Base-by-base conservation (phyloP, 2,888 invertebrate genomes). In the Oasisia sp. region DNA sequence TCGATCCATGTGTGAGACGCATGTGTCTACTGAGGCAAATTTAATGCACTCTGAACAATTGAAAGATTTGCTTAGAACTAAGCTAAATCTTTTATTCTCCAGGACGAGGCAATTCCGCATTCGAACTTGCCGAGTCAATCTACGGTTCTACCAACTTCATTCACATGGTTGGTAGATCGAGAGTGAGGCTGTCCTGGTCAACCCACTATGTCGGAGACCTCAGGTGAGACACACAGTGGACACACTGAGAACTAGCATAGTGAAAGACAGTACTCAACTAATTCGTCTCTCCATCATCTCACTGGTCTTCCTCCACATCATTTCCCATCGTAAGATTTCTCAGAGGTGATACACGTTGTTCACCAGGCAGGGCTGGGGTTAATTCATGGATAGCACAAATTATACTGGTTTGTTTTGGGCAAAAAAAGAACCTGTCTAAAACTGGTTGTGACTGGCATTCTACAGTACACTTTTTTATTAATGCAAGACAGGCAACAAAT, bases 131-230 rank as follows among this genome's bases (percentile, higher is more conserved):
- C 32, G 95, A 95, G 92, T 93, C 94, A 50, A 95, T 96, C 50
- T 95, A 95, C 93, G 95, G 95, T 44, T 92, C 94, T n/a, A 95
- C 96, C 12, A 96, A 95, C 93, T 92, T 95, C 27, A 94, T 96
- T 27, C 96, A 96, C 93, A 95, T 96, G 95, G 93, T 96, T 0
- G 95, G 94, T 0, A 93, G 96, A 89, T 95, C 95, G 58, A 93
- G 96, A 74, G 95, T 96, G 27, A 93, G 95, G 90, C 94, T 96
- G 38, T 95, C 96, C 3, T 96, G 96, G 96, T 94, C 95, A 27
- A 96, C 96, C 11, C 96, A 96, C 93, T 96, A 96, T 93, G 96
- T 96, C 8, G 96, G 96, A 32, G 96, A 96, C 93, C 92, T 96
- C 19, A 95, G 96, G 96, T 96, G 93, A 92, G 94, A 32, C 74